A percentile compares a stretch with the other conserved stretches of the same genome.
Conservation (phyloP, 2,888 invertebrate genomes). For the Pristionchus fissidentatus region DNA sequence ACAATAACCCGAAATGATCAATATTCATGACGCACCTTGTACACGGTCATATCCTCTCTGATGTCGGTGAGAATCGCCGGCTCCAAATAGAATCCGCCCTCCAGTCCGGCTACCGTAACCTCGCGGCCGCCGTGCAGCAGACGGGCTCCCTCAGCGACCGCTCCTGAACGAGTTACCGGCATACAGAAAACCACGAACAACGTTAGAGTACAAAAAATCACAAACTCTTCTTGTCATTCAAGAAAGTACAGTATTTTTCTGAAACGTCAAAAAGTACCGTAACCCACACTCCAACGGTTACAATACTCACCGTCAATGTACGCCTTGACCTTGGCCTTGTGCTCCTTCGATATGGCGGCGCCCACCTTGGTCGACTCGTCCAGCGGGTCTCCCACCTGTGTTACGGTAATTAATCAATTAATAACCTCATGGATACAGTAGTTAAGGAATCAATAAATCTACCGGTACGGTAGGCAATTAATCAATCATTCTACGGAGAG, state of each 20-base stretch:
- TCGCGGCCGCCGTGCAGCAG: slow-evolving; percentile 79
- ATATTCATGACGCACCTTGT: slow-evolving; percentile 51
- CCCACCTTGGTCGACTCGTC: slow-evolving; percentile 78
- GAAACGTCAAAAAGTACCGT: too few relatives aligned
- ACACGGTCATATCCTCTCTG: slow-evolving; percentile 77
- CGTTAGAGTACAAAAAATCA: neutral
- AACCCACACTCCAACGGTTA: slow-evolving; percentile 55
- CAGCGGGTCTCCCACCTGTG: slow-evolving; percentile 64
- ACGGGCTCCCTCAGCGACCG: slow-evolving; percentile 77
- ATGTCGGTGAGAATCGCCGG: slow-evolving; percentile 79
- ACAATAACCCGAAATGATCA: neutral
- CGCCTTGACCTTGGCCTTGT: slow-evolving; percentile 78
- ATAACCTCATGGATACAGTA: too few relatives aligned
- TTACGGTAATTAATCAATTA: too few relatives aligned
- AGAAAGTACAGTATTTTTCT: neutral
- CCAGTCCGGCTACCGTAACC: slow-evolving; percentile 75
- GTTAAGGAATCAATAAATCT: too few relatives aligned
- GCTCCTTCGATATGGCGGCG: slow-evolving; percentile 79
- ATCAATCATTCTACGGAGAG: too few relatives aligned
- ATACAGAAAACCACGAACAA: neutral
- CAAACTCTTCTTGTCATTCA: neutral
- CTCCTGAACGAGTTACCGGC: slow-evolving; percentile 53
- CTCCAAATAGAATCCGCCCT: slow-evolving; percentile 78
- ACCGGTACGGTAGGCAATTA: too few relatives aligned
- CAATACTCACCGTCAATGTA: slow-evolving; percentile 77